Conservation (phyloP, 1,140 invertebrate species). For the Tetramorium parvispinum region DNA sequence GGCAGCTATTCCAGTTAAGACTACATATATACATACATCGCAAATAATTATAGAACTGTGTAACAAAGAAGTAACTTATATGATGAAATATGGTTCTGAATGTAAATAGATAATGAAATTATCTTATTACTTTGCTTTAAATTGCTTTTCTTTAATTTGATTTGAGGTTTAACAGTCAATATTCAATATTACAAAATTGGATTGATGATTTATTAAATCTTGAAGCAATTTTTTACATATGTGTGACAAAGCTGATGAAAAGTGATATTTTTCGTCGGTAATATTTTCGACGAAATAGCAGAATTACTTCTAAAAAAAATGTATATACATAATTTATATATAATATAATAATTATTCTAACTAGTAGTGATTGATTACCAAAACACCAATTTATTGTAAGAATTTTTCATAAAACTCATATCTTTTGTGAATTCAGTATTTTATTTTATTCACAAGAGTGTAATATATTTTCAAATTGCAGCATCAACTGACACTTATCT, state of each 20-base stretch:
- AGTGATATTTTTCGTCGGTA: not conserved
- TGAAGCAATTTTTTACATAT: not conserved
- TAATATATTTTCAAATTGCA: not conserved
- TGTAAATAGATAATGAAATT: slow-evolving; percentile 2
- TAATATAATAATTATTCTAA: slow-evolving; percentile 3
- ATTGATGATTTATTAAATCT: not conserved
- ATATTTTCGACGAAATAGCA: not conserved
- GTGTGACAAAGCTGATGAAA: not conserved
- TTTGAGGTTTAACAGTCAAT: not conserved
- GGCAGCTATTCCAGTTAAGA: slow-evolving; percentile 9
- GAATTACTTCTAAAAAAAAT: not conserved
- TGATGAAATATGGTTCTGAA: not conserved
- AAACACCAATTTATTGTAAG: slow-evolving; percentile 6
- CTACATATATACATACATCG: not conserved
- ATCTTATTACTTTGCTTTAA: not conserved
- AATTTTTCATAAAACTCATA: not conserved
- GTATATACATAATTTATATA: not conserved
- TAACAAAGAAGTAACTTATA: not conserved
- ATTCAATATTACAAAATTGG: not conserved
- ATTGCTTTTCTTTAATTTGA: not conserved
- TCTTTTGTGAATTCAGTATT: not conserved
- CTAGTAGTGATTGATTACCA: not conserved
- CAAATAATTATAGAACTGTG: not conserved
- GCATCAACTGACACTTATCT: not conserved
- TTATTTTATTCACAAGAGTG: not conserved